Base-by-base conservation (phyloP, 2,797 vertebrate species). In the Mormyrops boulengeri region DNA sequence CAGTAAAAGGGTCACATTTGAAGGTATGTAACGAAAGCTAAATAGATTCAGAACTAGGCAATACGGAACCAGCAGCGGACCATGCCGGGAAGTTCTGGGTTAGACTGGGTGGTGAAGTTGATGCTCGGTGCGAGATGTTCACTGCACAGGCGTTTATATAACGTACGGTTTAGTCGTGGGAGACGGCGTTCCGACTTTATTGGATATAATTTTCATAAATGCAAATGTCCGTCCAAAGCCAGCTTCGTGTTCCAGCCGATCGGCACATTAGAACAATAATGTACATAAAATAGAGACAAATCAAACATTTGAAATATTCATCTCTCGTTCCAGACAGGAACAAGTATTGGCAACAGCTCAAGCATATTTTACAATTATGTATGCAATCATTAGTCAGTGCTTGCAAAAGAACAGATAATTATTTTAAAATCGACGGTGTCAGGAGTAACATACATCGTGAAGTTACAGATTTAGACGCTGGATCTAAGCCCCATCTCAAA, bases 301-400 rank as follows among this genome's bases (percentile, higher is more conserved):
- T 82, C 77, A n/a, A 82, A 82, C 41, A 82, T 82, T 47, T 82
- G 41, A 82, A 82, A 82, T 82, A 82, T 82, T 82, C 77, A 82
- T 82, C 41, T 47, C 19, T 47, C 77, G 77, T 47, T 47, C 77
- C 77, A 82, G 41, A 82, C 77, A 82, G 77, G 69, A 82, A 82
- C 77, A 82, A 82, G 77, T 82, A 82, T 82, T 82, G 77, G 77
- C 77, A 47, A 82, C 77, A 82, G 41, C 77, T 82, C 77, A 82
- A 82, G 41, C 77, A 82, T 82, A 47, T 47, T 82, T 82, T 82
- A 82, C 77, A 82, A 82, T 82, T 82, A 44, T 82, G 5, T 47
- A 82, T 82, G 77, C 77, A 82, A 82, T 47, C 38, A 47, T 82
- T 44, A 82, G 77, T 82, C 77, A 82, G 14, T 82, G 41, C 77